phyloP scores from a whole-genome alignment of 1,140 invertebrate species.

The Teleopsis dalmanni region DNA sequence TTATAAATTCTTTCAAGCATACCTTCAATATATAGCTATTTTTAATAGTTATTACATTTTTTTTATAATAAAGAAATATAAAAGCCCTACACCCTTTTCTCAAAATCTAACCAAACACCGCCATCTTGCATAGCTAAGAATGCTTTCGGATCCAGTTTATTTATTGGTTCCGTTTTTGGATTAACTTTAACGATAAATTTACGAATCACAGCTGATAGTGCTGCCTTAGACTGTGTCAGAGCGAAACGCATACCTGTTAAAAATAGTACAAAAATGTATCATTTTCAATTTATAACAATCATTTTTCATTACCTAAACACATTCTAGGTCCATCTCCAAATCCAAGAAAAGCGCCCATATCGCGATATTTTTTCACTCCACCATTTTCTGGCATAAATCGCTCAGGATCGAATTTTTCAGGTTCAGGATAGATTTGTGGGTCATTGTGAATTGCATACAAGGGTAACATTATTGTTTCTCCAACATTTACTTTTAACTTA shows the following conservation, averaged over 20 bases:
- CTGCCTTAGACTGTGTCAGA: constrained; percentile 28
- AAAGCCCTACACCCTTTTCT: background rate
- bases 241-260: constrained; percentile 26
- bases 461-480: constrained; percentile 50
- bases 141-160: constrained; percentile 26
- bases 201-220: constrained; percentile 29
- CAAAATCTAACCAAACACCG: constrained; percentile 36
- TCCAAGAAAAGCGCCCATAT: constrained; percentile 50
- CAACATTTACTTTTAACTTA: constrained; percentile 24
- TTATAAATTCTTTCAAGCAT: too few relatives aligned
- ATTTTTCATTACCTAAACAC: constrained; percentile 48
- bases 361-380: constrained; percentile 38
- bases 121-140: constrained; percentile 34
- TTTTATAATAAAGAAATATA: too few relatives aligned
- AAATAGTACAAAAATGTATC: background rate
- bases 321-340: constrained; percentile 61
- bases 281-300: background rate
- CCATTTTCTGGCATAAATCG: constrained; percentile 51
- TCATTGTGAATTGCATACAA: constrained; percentile 60
- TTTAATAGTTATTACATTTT: too few relatives aligned
- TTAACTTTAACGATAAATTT: constrained; percentile 24
- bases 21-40: too few relatives aligned
- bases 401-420: constrained; percentile 55
- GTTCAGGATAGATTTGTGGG: constrained; percentile 57
- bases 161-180: constrained; percentile 19